Conservation (phyloP, 2,888 invertebrate genomes). For the Drosophila limbata region DNA sequence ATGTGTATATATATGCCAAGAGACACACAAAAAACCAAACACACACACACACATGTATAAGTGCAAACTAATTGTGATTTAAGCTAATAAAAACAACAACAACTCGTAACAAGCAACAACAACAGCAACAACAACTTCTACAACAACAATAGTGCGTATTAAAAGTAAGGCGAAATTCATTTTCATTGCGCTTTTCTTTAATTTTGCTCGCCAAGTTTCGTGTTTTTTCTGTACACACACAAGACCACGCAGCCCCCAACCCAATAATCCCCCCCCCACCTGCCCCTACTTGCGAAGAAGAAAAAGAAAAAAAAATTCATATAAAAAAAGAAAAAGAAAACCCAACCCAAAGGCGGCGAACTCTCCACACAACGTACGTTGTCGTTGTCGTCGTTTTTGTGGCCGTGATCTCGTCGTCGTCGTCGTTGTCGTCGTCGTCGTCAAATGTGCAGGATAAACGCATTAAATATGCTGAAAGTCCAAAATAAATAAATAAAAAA, state of each 20-base stretch:
- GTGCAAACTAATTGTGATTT: conserved; percentile 75
- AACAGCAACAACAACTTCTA: conserved; percentile 17
- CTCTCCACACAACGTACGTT: conserved; percentile 20
- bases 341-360: conserved; percentile 43
- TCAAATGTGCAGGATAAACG: conserved; percentile 44
- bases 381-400: conserved; percentile 48
- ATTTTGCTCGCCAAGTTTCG: conserved; percentile 40
- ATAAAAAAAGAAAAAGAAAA: conserved; percentile 21
- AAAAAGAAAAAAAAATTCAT: conserved; percentile 12
- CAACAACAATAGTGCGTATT: conserved; percentile 23
- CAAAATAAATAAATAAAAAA: conserved; percentile 8
- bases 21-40: conserved; percentile 22
- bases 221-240: conserved; percentile 77
- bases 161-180: conserved; percentile 52
- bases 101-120: conserved; percentile 21
- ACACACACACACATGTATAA: conserved; percentile 30
- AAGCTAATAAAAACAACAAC: conserved; percentile 53
- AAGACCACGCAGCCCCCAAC: conserved; percentile 66
- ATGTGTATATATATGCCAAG: conserved; percentile 23
- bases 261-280: conserved; percentile 4
- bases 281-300: neutral
- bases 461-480: conserved; percentile 47
- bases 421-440: conserved; percentile 38
- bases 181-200: conserved; percentile 41
- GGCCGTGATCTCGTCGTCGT: conserved; percentile 68